Evolutionary conservation across 1,140 invertebrate genomes (phyloP), one percentile per base, ranked within the genome.

Genomic region (Zaprionus davidi): DNA sequence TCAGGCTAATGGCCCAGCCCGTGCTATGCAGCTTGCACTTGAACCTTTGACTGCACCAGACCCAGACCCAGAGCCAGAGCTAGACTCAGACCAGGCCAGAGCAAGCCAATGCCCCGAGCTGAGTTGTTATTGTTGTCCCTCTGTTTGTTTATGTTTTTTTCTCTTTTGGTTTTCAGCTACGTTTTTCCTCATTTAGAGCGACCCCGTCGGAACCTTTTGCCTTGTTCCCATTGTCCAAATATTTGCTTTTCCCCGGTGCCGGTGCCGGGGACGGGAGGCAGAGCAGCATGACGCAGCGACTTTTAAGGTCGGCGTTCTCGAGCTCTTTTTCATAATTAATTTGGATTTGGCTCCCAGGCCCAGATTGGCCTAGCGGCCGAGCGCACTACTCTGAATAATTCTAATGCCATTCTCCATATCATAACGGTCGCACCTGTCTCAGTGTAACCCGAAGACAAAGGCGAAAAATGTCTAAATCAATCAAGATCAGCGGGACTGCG

Each of bases 151-250:
- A 71, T 77, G 76, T 67, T 49, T 13, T 49, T 13, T 51, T 51
- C 17, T 24, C 11, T 51, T 24, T 24, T 51, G 67, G 63, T 67
- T 74, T 81, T 71, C 67, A 78, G 70, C 65, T 44, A 44, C 41
- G 72, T 76, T 84, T 84, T 84, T 82, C 81, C 70, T 55, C 49
- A 67, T 57, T 74, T 64, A 70, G 57, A 77, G 70, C 69, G 70
- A 69, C 58, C 68, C 60, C 49, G 53, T 71, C 66, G 68, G 69
- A 72, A 76, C 69, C 60, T 71, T 81, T 81, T 84, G 81, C 62
- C 74, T 72, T 85, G 72, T 81, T 78, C 70, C 55, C 81, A 87
- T 87, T 87, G 84, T 88, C 84, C 84, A 90, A 87, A 87, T 88
- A 87, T 87, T 87, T 87, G 65, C 76, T 84, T 80, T 86, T 74